Conservation (phyloP, 2,113 vertebrate genomes). For the Lagopus muta region DNA sequence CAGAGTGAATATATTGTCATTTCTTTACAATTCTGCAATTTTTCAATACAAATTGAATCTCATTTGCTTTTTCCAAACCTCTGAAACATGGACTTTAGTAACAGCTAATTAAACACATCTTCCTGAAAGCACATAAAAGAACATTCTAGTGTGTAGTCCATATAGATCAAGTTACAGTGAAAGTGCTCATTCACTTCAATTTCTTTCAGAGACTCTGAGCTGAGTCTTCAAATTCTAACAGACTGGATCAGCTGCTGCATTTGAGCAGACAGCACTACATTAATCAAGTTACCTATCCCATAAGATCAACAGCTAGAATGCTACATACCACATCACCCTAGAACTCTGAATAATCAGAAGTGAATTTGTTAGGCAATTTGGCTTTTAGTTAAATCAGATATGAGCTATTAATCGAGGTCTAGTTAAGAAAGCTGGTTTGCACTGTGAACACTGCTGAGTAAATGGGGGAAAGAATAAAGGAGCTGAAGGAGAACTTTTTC, state of each 20-base stretch:
- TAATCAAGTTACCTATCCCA: neutral
- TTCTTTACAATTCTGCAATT: neutral
- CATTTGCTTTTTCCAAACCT: neutral
- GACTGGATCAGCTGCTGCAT: neutral
- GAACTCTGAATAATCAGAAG: neutral
- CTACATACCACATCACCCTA: neutral
- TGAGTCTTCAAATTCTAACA: neutral
- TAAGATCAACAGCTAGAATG: neutral
- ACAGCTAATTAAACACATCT: neutral
- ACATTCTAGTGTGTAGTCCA: neutral
- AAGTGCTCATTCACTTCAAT: neutral
- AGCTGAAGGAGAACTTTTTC: neutral
- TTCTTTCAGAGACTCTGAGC: neutral
- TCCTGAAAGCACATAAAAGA: neutral
- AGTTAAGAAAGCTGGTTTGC: neutral
- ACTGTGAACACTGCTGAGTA: neutral
- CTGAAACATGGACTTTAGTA: neutral
- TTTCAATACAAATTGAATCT: neutral
- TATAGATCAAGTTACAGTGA: neutral
- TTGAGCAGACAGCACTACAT: neutral
- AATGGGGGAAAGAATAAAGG: rapidly evolving
- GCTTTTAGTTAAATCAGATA: neutral
- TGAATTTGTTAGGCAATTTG: neutral
- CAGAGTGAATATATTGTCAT: neutral
- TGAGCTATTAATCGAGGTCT: neutral